These are phyloP conservation scores for Anableps anableps DNA, from an alignment of 2,797 vertebrate species.

Conservation along the genomic window DNA sequence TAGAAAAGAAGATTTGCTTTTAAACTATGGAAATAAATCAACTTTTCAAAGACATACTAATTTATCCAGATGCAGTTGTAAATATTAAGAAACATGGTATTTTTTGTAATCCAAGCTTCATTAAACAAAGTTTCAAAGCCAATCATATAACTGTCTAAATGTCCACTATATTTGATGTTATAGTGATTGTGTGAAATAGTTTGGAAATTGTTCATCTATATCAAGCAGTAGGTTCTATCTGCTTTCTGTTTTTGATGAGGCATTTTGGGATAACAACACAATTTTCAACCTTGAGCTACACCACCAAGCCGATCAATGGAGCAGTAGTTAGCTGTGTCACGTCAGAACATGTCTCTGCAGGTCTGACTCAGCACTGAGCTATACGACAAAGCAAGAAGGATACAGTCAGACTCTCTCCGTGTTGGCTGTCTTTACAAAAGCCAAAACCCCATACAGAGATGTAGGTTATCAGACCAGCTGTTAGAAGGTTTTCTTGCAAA, in stretches of 20 bases:
- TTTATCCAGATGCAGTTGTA: neutral
- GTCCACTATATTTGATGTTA: neutral
- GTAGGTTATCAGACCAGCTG: neutral
- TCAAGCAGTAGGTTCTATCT: neutral
- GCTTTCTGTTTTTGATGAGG: neutral
- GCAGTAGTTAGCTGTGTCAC: neutral
- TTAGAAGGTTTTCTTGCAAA: neutral
- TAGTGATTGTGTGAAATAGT: neutral
- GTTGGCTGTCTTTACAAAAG: neutral
- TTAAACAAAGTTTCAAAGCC: neutral
- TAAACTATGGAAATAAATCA: neutral
- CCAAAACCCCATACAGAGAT: neutral
- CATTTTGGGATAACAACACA: neutral
- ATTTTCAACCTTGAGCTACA: neutral
- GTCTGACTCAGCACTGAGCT: conserved; percentile 1
- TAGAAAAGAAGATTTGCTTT: neutral
- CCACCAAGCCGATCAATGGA: neutral
- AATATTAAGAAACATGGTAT: too few relatives aligned
- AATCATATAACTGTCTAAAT: neutral
- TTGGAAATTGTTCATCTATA: neutral
- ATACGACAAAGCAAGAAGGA: neutral
- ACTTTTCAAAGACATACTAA: neutral
- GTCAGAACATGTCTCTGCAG: neutral
- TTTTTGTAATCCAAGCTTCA: too few relatives aligned
- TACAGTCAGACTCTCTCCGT: neutral